Evolutionary conservation across 2,888 invertebrate genomes (phyloP).

Genomic region (Torymus auratus): DNA sequence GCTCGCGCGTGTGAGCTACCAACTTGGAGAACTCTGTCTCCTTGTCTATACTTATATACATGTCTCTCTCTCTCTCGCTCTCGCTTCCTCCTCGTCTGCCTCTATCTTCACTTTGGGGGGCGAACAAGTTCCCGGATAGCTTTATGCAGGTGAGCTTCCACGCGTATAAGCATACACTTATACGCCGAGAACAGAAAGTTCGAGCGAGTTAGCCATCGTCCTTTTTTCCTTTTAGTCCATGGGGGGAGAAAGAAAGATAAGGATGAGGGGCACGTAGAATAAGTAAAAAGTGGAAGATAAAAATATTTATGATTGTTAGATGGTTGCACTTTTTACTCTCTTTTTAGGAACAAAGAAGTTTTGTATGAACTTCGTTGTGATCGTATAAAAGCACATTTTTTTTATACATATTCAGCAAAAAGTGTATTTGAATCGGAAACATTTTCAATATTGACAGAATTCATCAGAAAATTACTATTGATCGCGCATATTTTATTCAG

Average conservation of each 20-base stretch:
- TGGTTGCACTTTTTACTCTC: conserved; percentile 32
- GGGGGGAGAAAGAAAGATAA: background rate
- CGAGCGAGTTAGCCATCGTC: conserved; percentile 56
- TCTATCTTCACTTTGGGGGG: background rate
- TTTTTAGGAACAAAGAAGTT: conserved; percentile 30
- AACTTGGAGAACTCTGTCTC: conserved; percentile 53
- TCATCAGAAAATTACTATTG: no score
- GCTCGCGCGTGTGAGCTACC: conserved; percentile 50
- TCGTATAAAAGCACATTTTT: conserved; percentile 16
- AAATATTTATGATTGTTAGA: conserved; percentile 48
- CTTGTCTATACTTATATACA: conserved; percentile 24
- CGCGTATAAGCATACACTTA: conserved; percentile 17
- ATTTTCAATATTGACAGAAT: no score
- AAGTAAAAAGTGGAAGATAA: conserved; percentile 45
- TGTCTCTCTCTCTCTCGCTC: conserved; percentile 32
- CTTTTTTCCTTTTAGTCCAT: conserved; percentile 41
- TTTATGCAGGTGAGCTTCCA: conserved; percentile 53
- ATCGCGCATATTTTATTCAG: no score
- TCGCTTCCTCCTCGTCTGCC: background rate
- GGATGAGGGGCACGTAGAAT: conserved; percentile 39
- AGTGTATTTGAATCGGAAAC: background rate
- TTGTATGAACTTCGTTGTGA: background rate
- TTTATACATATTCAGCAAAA: background rate
- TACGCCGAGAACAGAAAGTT: conserved; percentile 55
- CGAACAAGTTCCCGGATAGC: conserved; percentile 47